Conservation (phyloP, 2,113 vertebrate species). For the Clarias gariepinus region DNA sequence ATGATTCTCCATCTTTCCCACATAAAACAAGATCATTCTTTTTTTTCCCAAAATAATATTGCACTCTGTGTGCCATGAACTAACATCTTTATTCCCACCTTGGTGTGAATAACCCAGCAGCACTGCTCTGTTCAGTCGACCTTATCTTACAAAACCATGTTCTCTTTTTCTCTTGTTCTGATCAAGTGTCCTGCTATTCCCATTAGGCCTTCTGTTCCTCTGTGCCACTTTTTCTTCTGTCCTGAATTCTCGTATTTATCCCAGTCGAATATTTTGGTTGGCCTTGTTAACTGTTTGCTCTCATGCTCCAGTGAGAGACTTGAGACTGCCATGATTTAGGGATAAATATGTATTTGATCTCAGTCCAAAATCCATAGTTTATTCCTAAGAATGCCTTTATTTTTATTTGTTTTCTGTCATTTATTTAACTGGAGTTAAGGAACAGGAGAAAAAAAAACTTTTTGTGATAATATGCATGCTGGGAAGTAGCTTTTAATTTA, state of each 20-base stretch:
- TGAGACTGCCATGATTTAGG: not conserved
- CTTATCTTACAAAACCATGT: constrained; percentile 6
- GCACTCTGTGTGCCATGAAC: not conserved
- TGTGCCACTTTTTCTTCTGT: not conserved
- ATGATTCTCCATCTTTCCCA: not conserved
- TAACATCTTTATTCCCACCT: not conserved
- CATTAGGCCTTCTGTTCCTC: constrained; percentile 11
- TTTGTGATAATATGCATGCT: not conserved
- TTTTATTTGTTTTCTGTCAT: not conserved
- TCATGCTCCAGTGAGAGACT: not conserved
- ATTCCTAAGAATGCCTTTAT: not conserved
- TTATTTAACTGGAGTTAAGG: not conserved
- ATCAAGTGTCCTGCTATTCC: constrained; percentile 24
- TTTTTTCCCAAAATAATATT: not conserved
- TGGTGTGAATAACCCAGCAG: not conserved
- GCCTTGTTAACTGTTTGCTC: not conserved
- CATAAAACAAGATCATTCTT: not conserved
- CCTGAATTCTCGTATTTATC: constrained; percentile 2
- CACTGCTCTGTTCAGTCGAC: not conserved
- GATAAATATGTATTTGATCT: constrained; percentile 15
- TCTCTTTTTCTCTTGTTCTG: not conserved
- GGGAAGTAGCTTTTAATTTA: not conserved
- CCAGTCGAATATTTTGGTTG: constrained; percentile 17
- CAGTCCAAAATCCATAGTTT: not conserved
- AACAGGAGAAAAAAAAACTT: not conserved